Evolutionary conservation across 2,797 vertebrate species (phyloP).

Genomic region (Karalla daura): DNA sequence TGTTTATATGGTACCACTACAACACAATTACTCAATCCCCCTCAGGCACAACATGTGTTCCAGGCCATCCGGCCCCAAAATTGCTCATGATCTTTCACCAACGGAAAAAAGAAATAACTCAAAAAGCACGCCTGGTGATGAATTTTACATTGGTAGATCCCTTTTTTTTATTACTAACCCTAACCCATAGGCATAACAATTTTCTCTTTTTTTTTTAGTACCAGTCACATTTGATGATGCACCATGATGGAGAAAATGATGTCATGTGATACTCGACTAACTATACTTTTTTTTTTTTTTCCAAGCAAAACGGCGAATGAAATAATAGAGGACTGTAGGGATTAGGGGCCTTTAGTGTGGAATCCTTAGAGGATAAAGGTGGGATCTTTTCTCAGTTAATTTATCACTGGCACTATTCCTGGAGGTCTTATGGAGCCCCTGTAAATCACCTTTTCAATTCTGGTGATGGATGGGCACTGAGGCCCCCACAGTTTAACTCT

Average conservation of each 20-base stretch:
- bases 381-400: constrained; percentile 60
- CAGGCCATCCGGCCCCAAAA: constrained; percentile 53
- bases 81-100: constrained; percentile 61
- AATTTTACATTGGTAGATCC: constrained; percentile 35
- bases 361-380: constrained; percentile 29
- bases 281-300: neutral
- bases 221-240: constrained; percentile 13
- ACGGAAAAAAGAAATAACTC: constrained; percentile 30
- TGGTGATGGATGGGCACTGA: constrained; percentile 65
- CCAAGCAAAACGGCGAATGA: constrained; percentile 12
- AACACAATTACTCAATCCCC: constrained; percentile 57
- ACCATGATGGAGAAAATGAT: neutral
- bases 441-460: constrained; percentile 66
- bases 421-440: constrained; percentile 49
- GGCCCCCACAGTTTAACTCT: constrained; percentile 46
- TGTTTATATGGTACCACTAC: constrained; percentile 43
- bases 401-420: constrained; percentile 64
- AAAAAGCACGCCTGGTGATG: constrained; percentile 28
- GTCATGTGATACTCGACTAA: constrained; percentile 7
- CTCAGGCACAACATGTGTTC: constrained; percentile 57
- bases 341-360: constrained; percentile 21
- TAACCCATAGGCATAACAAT: neutral
- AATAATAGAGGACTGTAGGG: constrained; percentile 15
- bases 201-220: neutral
- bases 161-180: neutral